A percentile compares a stretch with the other conserved stretches of the same genome.
Conservation (phyloP, 1,140 invertebrate genomes). For the Brachionus asplanchnoidis region DNA sequence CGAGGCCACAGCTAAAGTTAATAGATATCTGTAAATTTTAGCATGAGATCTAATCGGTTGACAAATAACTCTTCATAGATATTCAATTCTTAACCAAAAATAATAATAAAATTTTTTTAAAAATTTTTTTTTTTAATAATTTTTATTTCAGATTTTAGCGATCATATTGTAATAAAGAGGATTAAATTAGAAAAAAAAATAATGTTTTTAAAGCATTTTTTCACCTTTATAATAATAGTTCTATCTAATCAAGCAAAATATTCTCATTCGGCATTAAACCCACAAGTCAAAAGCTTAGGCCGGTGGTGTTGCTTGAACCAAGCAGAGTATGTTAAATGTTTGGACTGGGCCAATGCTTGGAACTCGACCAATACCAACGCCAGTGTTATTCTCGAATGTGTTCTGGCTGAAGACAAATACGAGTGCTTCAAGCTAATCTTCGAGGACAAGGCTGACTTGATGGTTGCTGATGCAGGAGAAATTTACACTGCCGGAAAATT, state of each 20-base stretch:
- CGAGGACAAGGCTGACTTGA: constrained; percentile 72
- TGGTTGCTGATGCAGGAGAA: constrained; percentile 82
- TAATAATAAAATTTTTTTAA: neutral
- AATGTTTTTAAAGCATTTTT: neutral
- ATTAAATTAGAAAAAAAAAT: neutral
- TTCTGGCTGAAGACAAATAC: constrained; percentile 74
- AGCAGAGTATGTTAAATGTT: constrained; percentile 27
- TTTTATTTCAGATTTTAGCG: neutral
- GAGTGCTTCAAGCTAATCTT: constrained; percentile 71
- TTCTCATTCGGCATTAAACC: neutral
- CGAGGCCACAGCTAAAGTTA: neutral
- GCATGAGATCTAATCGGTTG: neutral
- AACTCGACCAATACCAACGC: neutral
- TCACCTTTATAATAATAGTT: neutral
- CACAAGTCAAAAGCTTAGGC: constrained; percentile 15
- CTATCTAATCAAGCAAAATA: neutral
- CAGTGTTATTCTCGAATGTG: constrained; percentile 60
- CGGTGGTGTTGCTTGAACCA: constrained; percentile 41
- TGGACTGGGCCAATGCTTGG: neutral
- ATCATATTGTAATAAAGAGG: neutral
- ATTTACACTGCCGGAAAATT: constrained; percentile 84
- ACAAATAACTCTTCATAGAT: neutral
- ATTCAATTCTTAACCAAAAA: too few relatives aligned
- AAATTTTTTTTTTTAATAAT: too few relatives aligned
- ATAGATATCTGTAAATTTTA: neutral